Percentiles rank a stretch among this genome's conserved stretches.
Evolutionary conservation across 2,113 vertebrate genomes (phyloP).

Genomic region (Limanda limanda): DNA sequence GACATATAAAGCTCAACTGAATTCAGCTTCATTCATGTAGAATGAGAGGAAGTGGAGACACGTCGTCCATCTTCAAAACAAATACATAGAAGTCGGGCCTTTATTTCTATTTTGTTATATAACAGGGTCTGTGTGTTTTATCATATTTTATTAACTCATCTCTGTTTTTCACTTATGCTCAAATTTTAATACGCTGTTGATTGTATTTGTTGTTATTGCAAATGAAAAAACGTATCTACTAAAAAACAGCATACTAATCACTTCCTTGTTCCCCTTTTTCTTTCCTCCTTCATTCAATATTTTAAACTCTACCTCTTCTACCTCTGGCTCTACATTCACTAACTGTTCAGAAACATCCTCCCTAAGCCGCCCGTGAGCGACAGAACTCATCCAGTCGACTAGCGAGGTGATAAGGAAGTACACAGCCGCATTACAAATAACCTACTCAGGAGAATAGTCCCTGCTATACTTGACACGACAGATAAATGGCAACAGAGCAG

Average conservation of each 20-base stretch:
- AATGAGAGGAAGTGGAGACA: too few species aligned
- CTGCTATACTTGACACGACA: slow-evolving; percentile 61
- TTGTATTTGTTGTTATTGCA: background rate
- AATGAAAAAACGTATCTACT: background rate
- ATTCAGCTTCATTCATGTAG: too few species aligned
- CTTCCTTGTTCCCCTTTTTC: too few species aligned
- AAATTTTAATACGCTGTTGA: background rate
- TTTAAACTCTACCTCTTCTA: slow-evolving; percentile 12
- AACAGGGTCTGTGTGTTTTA: background rate
- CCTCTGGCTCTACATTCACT: slow-evolving; percentile 27
- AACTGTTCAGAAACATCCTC: slow-evolving; percentile 38
- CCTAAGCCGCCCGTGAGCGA: slow-evolving; percentile 19
- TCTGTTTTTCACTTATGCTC: background rate
- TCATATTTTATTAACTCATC: too few species aligned
- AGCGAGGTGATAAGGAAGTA: slow-evolving; percentile 56
- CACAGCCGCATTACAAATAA: slow-evolving; percentile 67
- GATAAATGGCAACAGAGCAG: slow-evolving; percentile 63
- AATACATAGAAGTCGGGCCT: background rate
- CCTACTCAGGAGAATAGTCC: slow-evolving; percentile 63
- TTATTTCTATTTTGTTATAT: background rate
- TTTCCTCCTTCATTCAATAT: background rate
- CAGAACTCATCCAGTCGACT: slow-evolving; percentile 39
- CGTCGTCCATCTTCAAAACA: too few species aligned
- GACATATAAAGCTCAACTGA: too few species aligned
- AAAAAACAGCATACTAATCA: background rate